Conservation (phyloP, 2,797 vertebrate genomes). For the Pelobates cultripes region DNA sequence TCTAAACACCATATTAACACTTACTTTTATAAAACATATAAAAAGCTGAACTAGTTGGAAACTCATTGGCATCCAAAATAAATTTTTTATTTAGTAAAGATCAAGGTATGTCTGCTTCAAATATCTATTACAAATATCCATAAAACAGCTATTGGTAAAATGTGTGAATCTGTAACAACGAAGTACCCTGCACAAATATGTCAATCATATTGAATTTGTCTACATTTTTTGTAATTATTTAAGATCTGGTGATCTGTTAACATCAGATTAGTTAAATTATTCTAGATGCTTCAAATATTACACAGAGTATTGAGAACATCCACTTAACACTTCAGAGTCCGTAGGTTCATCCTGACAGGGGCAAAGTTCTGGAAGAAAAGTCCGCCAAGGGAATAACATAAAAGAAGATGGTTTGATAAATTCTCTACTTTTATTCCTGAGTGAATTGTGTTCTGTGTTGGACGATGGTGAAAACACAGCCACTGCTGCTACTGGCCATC, state of each 20-base stretch:
- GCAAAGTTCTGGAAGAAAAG: slow-evolving; percentile 25
- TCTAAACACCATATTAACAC: too few relatives aligned
- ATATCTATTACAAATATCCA: too few relatives aligned
- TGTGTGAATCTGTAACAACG: too few relatives aligned
- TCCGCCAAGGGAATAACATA: slow-evolving; percentile 24
- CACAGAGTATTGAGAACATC: slow-evolving; percentile 15
- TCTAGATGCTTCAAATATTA: slow-evolving; percentile 15
- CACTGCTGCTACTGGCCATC: slow-evolving; percentile 23
- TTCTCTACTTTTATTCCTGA: slow-evolving; percentile 17
- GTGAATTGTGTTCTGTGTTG: slow-evolving; percentile 13
- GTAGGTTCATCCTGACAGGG: slow-evolving; percentile 29
- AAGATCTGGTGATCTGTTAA: background rate
- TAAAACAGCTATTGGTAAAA: too few relatives aligned
- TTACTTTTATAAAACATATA: too few relatives aligned
- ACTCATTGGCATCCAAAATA: too few relatives aligned
- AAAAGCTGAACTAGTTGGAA: too few relatives aligned
- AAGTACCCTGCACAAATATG: too few relatives aligned
- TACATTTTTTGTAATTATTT: background rate
- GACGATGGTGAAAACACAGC: slow-evolving; percentile 22
- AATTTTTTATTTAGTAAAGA: too few relatives aligned
- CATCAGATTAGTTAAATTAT: background rate
- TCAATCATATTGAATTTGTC: too few relatives aligned
- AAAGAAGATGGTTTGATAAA: background rate
- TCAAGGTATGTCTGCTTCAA: too few relatives aligned
- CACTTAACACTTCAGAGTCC: slow-evolving; percentile 30